Base-by-base conservation (phyloP, 2,797 vertebrate species). In the Avahi laniger region DNA sequence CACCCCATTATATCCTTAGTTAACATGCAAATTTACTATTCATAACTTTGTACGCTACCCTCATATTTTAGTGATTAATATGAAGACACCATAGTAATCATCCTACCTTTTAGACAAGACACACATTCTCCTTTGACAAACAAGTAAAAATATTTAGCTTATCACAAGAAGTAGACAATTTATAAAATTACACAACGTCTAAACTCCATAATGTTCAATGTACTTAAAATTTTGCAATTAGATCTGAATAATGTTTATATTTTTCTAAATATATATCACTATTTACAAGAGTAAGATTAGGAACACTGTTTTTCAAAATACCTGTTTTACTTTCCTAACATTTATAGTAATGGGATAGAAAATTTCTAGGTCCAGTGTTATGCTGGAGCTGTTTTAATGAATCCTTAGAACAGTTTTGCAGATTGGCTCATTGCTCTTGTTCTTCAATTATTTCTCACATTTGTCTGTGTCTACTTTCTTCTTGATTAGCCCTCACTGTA, bases 251-350 rank as follows among this genome's bases (percentile, higher is more conserved):
- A 92, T 94, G 84, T 50, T n/a, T 91, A 0, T 93, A 67, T 91
- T 97, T 97, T 97, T 97, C 81, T 98, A 97, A 97, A 95, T 97
- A 90, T 93, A 75, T 95, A 93, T 67, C 96, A 73, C 92, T 95
- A 94, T 61, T 98, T 98, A 97, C 86, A 93, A 20, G 85, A 72
- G 38, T 38, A 50, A 70, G 10, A 69, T 72, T 86, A 81, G 52
- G 17, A 93, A 61, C 1, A 43, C 84, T 81, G 13, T 92, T 94
- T 92, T 96, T 94, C 94, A 91, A 90, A 97, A 89, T 94, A n/a
- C n/a, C 35, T 69, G 59, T 92, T 2, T 76, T 91, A 87, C 83
- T 96, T 97, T 84, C 46, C 73, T 93, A 54, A 28, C 0, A 8
- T 91, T 95, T 76, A 48, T 72, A 73, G 80, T 80, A 65, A 65